Base-by-base conservation (phyloP, 2,888 invertebrate genomes). In the Deladenus siricidicola region DNA sequence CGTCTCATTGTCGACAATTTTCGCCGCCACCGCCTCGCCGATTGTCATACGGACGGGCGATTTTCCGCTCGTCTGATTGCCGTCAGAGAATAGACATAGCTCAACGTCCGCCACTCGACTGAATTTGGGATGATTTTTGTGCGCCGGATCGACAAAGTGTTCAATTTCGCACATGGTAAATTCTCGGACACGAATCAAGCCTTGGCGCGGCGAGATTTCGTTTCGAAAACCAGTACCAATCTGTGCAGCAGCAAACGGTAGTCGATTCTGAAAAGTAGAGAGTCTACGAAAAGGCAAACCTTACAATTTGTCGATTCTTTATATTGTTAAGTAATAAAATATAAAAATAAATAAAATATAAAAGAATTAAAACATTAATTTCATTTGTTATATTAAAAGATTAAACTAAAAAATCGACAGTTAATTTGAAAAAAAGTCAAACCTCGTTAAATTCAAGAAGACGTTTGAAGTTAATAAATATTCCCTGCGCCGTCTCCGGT, bases 111-210 rank as follows among this genome's bases (percentile, higher is more conserved):
- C 85, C 0, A 76, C 84, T 61, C 84, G 82, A 4, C 83, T 84
- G 82, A 99, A 98, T 81, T 94, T 96, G 0, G 88, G 86, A 81
- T 94, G 92, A 64, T 84, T 85, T 79, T 96, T 94, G 72, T 87
- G 85, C 1, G 76, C 80, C 0, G 93, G 90, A 82, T 98, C 94
- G 81, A 94, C 93, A 80, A 99, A 99, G 82, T 99, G 94, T 81
- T 99, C 98, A 74, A 99, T 98, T 83, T 99, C 98, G 63, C 93
- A 94, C 96, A 99, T 96, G 0, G 94, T 96, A 79, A 99, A 99
- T 80, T 99, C 98, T 76, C 77, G 68, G 19, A 77, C 77, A 30
- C 77, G 70, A 55, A 77, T 78, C n/a, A 77, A 64, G n/a, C 77
- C 77, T 57, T 77, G 75, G 63, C 98, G 84, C 1, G 98, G 98